Evolutionary conservation across 1,140 invertebrate genomes (phyloP), one percentile per base, ranked within the genome.

Genomic region (Diploscapter pachys): DNA sequence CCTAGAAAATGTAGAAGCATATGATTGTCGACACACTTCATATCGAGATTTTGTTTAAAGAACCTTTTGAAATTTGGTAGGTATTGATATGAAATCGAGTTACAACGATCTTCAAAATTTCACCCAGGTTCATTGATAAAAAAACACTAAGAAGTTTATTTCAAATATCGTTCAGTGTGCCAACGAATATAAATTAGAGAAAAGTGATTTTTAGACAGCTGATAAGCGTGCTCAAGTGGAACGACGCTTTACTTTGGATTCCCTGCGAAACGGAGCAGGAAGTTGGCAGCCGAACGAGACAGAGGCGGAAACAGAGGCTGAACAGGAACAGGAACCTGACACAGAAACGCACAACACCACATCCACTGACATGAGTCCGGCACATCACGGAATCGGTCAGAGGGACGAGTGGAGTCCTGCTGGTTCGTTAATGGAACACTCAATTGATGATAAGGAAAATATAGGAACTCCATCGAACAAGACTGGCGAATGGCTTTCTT

Each of bases 391-490:
- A 13, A n/a, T 55, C 11, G 66, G 53, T 6, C 66, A 51, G 8
- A 68, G 50, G 6, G 51, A 66, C 8, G 49, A 50, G 11, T 66
- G 48, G 31, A 66, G n/a, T 8, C 51, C 8, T 52, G 54, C 13
- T 55, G 3, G 11, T 53, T 52, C 31, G 49, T 56, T 56, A 70
- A 70, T 59, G 68, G 62, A 50, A 63, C 63, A 70, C 49, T 61
- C 59, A n/a, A 70, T 61, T 70, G 68, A 52, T 70, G 68, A 52
- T 70, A 59, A 61, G 59, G 56, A 70, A 59, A 61, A 59, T 56
- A 52, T 59, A 61, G 68, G 56, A 3, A 70, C 68, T 56, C 68
- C 68, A 13, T 61, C 63, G 53, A 70, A 70, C 31, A 70, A 52
- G 56, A 59, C 48, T 50, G 68, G 68, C 4, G 59, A 56, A 70